Conservation (phyloP, 30 jellyfish, hydroid and myxozoan genomes). For the Pelagia noctiluca region DNA sequence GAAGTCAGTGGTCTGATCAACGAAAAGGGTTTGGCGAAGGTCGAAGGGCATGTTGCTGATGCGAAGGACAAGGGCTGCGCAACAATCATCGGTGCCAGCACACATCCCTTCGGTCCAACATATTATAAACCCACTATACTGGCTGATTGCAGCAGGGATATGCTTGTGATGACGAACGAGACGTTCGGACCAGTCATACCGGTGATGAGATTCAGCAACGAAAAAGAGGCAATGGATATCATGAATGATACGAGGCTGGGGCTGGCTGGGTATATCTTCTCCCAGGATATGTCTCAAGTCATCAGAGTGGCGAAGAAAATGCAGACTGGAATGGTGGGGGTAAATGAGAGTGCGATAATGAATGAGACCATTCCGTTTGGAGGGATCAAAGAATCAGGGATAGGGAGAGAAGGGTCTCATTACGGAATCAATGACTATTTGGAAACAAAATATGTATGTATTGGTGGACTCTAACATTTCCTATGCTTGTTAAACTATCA, state of each 20-base stretch:
- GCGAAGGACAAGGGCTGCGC: constrained; percentile 69
- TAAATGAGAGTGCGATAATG: constrained; percentile 61
- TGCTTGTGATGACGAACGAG: constrained; percentile 64
- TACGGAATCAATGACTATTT: constrained; percentile 74
- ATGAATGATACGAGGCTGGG: constrained; percentile 65
- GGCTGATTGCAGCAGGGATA: constrained; percentile 58
- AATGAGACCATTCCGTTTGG: constrained; percentile 80
- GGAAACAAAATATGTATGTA: constrained; percentile 58
- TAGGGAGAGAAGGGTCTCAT: constrained; percentile 85
- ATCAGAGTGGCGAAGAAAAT: constrained; percentile 63
- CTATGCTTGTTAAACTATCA: no score
- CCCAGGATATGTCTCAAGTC: constrained; percentile 58
- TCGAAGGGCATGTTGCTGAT: constrained; percentile 53
- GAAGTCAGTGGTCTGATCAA: constrained; percentile 38
- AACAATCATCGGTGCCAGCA: constrained; percentile 37
- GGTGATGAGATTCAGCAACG: constrained; percentile 64
- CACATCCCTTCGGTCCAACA: constrained; percentile 44
- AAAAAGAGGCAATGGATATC: constrained; percentile 60
- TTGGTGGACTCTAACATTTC: constrained; percentile 60
- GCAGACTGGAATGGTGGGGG: constrained; percentile 82
- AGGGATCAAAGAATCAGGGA: constrained; percentile 87
- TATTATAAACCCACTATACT: constrained; percentile 78
- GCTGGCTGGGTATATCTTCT: constrained; percentile 77
- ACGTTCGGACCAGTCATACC: constrained; percentile 85
- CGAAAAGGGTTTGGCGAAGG: constrained; percentile 55